Conservation (phyloP, 2,888 invertebrate species). For the Baronia brevicornis region DNA sequence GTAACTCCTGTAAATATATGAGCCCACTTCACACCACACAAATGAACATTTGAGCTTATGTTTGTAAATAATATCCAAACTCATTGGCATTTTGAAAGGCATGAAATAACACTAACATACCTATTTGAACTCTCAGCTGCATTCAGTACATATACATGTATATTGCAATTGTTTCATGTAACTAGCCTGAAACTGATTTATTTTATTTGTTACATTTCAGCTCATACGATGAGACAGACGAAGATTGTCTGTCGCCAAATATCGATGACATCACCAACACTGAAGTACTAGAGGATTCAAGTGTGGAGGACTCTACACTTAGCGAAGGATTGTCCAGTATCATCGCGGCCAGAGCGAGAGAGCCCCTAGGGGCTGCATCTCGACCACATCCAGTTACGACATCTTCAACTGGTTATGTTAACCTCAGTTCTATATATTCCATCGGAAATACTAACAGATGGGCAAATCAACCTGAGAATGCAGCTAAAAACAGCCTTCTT, state of each 20-base stretch:
- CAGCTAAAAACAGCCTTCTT: slow-evolving; percentile 38
- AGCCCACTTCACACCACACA: slow-evolving; percentile 28
- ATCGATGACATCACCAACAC: slow-evolving; percentile 77
- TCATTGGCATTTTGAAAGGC: slow-evolving; percentile 46
- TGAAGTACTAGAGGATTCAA: slow-evolving; percentile 63
- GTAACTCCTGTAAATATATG: slow-evolving; percentile 46
- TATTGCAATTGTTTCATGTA: slow-evolving; percentile 7
- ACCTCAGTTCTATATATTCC: slow-evolving; percentile 66
- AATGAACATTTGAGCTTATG: slow-evolving; percentile 46
- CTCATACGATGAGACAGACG: slow-evolving; percentile 82
- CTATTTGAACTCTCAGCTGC: slow-evolving; percentile 46
- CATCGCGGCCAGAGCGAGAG: slow-evolving; percentile 22
- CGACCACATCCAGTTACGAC: slow-evolving; percentile 25
- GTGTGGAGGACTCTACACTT: slow-evolving; percentile 59
- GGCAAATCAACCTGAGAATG: slow-evolving; percentile 30
- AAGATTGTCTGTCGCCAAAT: slow-evolving; percentile 81
- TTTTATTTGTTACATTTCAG: slow-evolving; percentile 49
- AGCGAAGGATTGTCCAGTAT: slow-evolving; percentile 43
- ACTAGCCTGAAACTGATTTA: slow-evolving; percentile 7
- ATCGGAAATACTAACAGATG: slow-evolving; percentile 49
- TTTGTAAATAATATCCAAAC: slow-evolving; percentile 51
- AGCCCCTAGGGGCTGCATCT: slow-evolving; percentile 22
- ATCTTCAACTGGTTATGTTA: slow-evolving; percentile 45
- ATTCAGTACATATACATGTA: slow-evolving; percentile 59
- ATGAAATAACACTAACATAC: slow-evolving; percentile 69